Evolutionary conservation across 35 echinoderm and acorn worm genomes (phyloP), one percentile per base, ranked within the genome.

Genomic region (Lytechinus pictus): DNA sequence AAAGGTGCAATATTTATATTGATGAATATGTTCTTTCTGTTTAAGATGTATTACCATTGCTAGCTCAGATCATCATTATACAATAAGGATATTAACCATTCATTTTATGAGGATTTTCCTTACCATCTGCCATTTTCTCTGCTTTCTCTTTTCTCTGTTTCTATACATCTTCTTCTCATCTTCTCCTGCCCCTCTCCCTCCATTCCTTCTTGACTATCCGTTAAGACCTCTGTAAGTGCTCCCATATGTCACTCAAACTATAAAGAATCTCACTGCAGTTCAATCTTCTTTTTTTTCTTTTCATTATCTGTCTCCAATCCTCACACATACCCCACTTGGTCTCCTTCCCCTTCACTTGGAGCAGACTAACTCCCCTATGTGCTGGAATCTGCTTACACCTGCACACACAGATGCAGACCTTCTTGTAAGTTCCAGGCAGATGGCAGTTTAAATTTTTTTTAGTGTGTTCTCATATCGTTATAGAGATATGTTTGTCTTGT

Each of bases 301-400:
- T 28, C 28, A 13, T 54, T 54, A 93, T 93, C n/a, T 79, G 66
- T 79, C n/a, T 79, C 14, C 66, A 79, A 79, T 24, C 66, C 52
- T 57, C 53, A 93, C 55, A 93, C 92, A 55, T 28, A 93, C 10
- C 53, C 92, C 66, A 79, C 19, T 54, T 93, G 92, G 92, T 57
- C 52, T 93, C 92, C 92, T 27, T 16, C 52, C 92, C 54, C 92
- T 57, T 55, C 92, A 93, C 92, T 54, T 10, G 53, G 92, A 93
- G 92, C 92, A 93, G 92, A 93, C 92, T 93, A 93, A 54, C 92
- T 93, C 55, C 53, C 52, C 92, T 57, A 57, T 93, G 92, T 57
- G 92, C 92, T 57, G 92, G 92, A 93, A 57, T 57, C 92, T 93
- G 92, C 92, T 93, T 57, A 57, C 92, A 93, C 52, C 29, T 57